Evolutionary conservation across 2,113 vertebrate species (phyloP).

Genomic region (Sakesphorus luctuosus): DNA sequence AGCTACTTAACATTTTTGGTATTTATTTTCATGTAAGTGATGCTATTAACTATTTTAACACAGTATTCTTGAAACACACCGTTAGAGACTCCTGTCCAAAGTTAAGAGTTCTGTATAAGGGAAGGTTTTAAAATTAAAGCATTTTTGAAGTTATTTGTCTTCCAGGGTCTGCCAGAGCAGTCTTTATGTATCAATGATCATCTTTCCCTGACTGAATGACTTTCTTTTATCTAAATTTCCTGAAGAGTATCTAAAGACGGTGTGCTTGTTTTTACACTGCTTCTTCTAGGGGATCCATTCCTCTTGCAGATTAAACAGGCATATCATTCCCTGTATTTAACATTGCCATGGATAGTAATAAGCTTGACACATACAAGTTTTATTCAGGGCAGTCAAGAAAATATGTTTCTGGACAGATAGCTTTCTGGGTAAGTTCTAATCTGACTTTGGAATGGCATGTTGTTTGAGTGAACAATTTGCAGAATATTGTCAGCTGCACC

Average conservation of each 20-base stretch:
- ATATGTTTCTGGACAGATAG: neutral
- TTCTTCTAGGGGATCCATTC: neutral
- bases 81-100: neutral
- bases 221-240: neutral
- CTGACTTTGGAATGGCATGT: slow-evolving; percentile 1
- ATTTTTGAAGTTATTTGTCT: neutral
- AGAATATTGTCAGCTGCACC: slow-evolving; percentile 27
- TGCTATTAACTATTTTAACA: neutral
- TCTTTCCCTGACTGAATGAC: neutral
- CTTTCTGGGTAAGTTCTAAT: slow-evolving; percentile 25
- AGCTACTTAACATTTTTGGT: neutral
- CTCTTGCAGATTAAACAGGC: neutral
- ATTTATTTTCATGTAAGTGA: neutral
- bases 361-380: neutral
- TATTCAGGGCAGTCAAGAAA: neutral
- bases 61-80: neutral
- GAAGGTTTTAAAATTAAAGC: neutral
- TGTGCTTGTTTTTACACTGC: neutral
- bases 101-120: neutral
- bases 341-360: neutral
- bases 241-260: neutral
- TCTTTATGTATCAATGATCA: neutral
- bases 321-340: neutral
- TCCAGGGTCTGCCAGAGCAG: neutral
- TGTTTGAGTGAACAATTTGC: slow-evolving; percentile 11